A percentile compares a stretch with the other conserved stretches of the same genome.
These are phyloP conservation scores for Dicerorhinus sumatrensis DNA, from an alignment of 2,113 vertebrate genomes.

Conservation along the genomic window DNA sequence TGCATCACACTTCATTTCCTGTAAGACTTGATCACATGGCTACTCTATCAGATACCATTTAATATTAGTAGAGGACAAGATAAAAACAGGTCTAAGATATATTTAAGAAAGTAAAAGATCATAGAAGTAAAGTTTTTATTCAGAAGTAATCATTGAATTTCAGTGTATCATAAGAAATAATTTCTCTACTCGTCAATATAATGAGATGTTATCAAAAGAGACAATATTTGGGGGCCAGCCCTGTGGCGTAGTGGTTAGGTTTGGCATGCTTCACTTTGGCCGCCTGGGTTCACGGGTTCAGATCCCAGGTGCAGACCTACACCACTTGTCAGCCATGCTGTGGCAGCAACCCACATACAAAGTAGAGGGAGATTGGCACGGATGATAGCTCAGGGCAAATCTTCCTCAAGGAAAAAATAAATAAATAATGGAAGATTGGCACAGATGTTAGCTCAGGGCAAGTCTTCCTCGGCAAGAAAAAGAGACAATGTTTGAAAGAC, in stretches of 20 bases:
- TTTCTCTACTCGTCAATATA: background rate
- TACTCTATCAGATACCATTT: constrained; percentile 12
- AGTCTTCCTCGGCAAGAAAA: too few species aligned
- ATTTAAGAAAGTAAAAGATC: constrained; percentile 37
- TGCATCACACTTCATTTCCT: constrained; percentile 27
- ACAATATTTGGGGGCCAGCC: background rate
- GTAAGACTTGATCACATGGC: background rate
- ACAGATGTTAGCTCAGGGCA: too few species aligned
- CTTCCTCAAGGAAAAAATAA: too few species aligned
- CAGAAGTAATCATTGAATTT: background rate
- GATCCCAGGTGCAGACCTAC: too few species aligned
- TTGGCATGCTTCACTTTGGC: too few species aligned
- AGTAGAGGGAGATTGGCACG: too few species aligned
- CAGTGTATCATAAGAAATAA: background rate
- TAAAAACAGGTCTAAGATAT: background rate
- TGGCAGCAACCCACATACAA: too few species aligned
- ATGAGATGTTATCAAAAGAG: background rate
- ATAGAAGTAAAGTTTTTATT: constrained; percentile 45
- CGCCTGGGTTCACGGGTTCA: too few species aligned
- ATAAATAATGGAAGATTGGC: too few species aligned
- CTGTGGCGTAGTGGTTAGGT: too few species aligned
- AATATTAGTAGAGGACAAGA: background rate
- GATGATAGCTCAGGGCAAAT: too few species aligned
- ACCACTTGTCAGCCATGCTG: too few species aligned
- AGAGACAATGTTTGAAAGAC: background rate